Conservation (phyloP, 2,888 invertebrate species). For the Anaspis maculata region DNA sequence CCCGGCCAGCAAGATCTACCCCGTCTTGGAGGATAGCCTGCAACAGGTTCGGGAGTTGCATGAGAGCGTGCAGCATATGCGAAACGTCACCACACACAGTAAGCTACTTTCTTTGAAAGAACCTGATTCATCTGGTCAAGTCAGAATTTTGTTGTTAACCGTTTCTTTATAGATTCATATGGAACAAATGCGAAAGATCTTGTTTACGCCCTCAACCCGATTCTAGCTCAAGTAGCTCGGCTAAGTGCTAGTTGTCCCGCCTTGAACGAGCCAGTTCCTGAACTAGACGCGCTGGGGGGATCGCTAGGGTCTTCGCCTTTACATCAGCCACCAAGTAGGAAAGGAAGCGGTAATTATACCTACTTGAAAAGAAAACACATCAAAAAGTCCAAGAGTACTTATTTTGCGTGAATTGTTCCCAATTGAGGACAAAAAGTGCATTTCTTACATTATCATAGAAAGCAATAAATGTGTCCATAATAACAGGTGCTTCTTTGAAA, state of each 20-base stretch:
- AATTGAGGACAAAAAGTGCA: no score
- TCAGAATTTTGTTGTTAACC: not conserved
- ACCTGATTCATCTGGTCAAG: not conserved
- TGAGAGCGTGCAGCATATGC: conserved; percentile 70
- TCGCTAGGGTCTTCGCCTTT: conserved; percentile 41
- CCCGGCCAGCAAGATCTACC: conserved; percentile 65
- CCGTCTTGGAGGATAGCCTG: conserved; percentile 63
- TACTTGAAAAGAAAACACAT: no score
- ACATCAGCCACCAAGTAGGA: conserved; percentile 50
- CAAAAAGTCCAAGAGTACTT: no score
- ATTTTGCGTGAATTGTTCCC: no score
- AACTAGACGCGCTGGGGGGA: conserved; percentile 42
- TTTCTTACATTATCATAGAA: no score
- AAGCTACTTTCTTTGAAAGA: conserved; percentile 9
- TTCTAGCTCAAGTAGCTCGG: conserved; percentile 43
- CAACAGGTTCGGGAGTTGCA: conserved; percentile 63
- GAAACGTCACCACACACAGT: conserved; percentile 51
- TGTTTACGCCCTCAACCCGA: conserved; percentile 36
- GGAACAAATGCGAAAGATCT: conserved; percentile 26
- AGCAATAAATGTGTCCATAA: no score
- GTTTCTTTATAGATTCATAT: no score
- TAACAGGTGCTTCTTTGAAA: no score
- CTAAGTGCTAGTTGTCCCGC: conserved; percentile 70
- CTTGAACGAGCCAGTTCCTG: conserved; percentile 47
- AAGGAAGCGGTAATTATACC: conserved; percentile 55